phyloP scores from a whole-genome alignment of 2,113 vertebrate genomes.

The Echinops telfairi region DNA sequence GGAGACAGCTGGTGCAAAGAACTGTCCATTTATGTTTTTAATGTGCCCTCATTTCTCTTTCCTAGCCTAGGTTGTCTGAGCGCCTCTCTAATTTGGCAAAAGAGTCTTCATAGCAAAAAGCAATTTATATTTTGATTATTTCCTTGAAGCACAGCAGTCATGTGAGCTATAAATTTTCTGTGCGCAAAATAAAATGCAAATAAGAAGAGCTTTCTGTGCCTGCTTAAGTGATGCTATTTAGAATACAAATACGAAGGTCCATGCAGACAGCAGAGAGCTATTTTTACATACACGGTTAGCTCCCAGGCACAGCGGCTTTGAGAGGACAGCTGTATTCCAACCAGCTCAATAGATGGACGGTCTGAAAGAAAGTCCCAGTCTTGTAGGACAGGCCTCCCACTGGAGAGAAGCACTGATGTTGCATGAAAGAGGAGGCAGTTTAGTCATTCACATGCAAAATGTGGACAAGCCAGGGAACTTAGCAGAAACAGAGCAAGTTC shows the following conservation, averaged over 20 bases:
- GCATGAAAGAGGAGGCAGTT: constrained; percentile 67
- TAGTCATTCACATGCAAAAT: constrained; percentile 71
- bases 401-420: constrained; percentile 69
- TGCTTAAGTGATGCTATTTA: constrained; percentile 90
- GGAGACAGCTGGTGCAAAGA: constrained; percentile 9
- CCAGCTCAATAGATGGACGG: constrained; percentile 79
- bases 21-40: constrained; percentile 71
- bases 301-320: constrained; percentile 83
- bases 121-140: constrained; percentile 89
- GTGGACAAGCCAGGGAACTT: neutral
- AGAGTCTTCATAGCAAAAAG: constrained; percentile 84
- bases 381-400: constrained; percentile 76
- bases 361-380: constrained; percentile 80
- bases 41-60: constrained; percentile 55
- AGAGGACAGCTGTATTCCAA: constrained; percentile 86
- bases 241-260: constrained; percentile 91
- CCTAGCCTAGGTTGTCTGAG: constrained; percentile 83
- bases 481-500: constrained; percentile 14
- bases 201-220: constrained; percentile 88
- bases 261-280: constrained; percentile 90
- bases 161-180: constrained; percentile 89
- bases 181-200: constrained; percentile 89
- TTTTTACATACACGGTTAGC: constrained; percentile 88
- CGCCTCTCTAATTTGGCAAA: constrained; percentile 64
- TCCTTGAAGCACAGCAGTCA: constrained; percentile 88